A percentile compares a stretch with the other conserved stretches of the same genome.
phyloP scores from a whole-genome alignment of 2,888 invertebrate species.

The Fragum fragum region DNA sequence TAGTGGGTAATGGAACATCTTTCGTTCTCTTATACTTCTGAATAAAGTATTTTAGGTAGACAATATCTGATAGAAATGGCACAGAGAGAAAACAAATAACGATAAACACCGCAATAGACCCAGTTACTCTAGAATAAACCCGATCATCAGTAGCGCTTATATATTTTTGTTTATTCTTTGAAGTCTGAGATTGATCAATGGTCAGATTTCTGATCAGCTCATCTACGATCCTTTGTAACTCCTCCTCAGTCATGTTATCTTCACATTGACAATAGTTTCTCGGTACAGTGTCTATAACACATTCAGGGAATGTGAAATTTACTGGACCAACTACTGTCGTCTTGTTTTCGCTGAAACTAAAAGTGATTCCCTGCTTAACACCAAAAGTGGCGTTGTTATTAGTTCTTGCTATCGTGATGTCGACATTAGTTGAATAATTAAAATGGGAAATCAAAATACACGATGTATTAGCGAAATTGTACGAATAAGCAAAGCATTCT shows the following conservation, averaged over 20 bases:
- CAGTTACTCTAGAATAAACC: neutral
- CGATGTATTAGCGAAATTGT: neutral
- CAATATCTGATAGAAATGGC: neutral
- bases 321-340: neutral
- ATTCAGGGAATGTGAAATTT: neutral
- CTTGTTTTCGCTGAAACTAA: neutral
- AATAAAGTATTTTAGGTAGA: neutral
- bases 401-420: neutral
- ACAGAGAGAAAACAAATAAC: neutral
- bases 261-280: constrained; percentile 8
- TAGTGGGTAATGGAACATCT: neutral
- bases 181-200: neutral
- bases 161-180: constrained; percentile 17
- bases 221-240: neutral
- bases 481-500: neutral
- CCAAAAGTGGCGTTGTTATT: neutral
- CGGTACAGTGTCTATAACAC: neutral
- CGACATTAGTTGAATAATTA: neutral
- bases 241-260: neutral
- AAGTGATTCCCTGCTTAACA: neutral
- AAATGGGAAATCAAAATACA: neutral
- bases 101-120: neutral
- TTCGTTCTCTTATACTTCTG: neutral
- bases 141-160: neutral
- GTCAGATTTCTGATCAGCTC: constrained; percentile 3